Evolutionary conservation across 2,113 vertebrate genomes (phyloP).

Genomic region (Varanus salvator): DNA sequence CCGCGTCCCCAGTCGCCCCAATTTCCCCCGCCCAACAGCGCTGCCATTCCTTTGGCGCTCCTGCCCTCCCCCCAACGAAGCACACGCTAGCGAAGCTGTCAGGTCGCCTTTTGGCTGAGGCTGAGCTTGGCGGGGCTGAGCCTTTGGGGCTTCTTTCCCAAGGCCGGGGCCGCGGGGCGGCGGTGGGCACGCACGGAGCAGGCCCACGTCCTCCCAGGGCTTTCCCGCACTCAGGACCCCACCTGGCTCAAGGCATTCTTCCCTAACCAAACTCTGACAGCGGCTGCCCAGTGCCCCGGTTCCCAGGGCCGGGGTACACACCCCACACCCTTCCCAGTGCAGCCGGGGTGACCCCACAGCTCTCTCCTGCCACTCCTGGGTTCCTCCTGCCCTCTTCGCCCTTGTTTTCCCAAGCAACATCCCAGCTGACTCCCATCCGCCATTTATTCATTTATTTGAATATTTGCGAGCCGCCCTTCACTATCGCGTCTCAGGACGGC

Average conservation of each 20-base stretch:
- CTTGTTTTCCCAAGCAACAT: not conserved
- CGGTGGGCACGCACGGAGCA: too few species aligned
- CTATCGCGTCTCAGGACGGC: too few species aligned
- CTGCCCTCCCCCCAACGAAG: not conserved
- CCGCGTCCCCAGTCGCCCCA: not conserved
- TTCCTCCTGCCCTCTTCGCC: not conserved
- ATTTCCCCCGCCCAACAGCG: not conserved
- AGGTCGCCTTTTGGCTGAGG: not conserved
- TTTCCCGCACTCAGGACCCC: not conserved
- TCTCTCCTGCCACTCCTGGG: not conserved
- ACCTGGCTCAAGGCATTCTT: not conserved
- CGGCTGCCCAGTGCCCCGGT: not conserved
- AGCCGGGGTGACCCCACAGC: not conserved
- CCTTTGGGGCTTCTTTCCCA: not conserved
- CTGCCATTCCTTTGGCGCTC: not conserved
- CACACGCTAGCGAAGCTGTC: not conserved
- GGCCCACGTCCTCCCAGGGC: not conserved
- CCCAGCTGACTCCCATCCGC: not conserved
- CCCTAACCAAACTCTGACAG: not conserved
- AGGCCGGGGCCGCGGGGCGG: not conserved
- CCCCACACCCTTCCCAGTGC: too few species aligned
- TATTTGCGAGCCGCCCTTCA: too few species aligned
- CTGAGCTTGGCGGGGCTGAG: not conserved
- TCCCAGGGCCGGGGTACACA: not conserved
- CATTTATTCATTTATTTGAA: too few species aligned